Base-by-base conservation (phyloP, 1,140 invertebrate species). In the Solenopsis invicta region DNA sequence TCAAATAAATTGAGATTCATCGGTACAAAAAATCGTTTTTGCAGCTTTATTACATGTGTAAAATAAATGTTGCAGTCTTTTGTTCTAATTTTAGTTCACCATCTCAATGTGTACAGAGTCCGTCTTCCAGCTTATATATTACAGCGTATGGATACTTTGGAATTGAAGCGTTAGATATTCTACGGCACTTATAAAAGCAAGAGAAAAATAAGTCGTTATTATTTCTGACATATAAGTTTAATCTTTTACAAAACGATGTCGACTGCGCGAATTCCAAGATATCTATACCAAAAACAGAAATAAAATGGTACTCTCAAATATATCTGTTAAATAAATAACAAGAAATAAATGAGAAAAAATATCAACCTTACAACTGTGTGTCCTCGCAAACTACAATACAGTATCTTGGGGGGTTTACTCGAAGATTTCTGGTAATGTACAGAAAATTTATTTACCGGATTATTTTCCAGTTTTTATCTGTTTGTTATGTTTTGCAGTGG, bases 401-500 rank as follows among this genome's bases (percentile, higher is more conserved):
- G 2, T 62, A 16, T 13, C 21, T 64, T 48, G 34, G 4, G 34
- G 4, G 34, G 4, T 16, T 45, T 61, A 56, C 9, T 45, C 4
- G 34, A n/a, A 81, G 12, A 8, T n/a, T 21, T 72, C 21, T 54
- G n/a, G 4, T 12, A 34, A 34, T 81, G 5, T 59, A 45, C 13
- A 59, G 2, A 16, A 34, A 10, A 48, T 24, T 59, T 74, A 59
- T 56, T 16, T 54, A 21, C 34, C n/a, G 21, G 37, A 54, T n/a
- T 77, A 52, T 52, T 72, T 64, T 82, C 34, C 10, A 85, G 37
- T 2, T 84, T 21, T 41, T 41, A 50, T 41, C 18, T 74, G 69
- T 1, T 90, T 87, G 29, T 92, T 94, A 8, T 93, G 92, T 82
- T 94, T 90, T 66, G 91, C 91, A 29, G 50, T 0, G 50, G 94